Evolutionary conservation across 2,888 invertebrate genomes (phyloP).

Genomic region (Zhengitettix transpicula): DNA sequence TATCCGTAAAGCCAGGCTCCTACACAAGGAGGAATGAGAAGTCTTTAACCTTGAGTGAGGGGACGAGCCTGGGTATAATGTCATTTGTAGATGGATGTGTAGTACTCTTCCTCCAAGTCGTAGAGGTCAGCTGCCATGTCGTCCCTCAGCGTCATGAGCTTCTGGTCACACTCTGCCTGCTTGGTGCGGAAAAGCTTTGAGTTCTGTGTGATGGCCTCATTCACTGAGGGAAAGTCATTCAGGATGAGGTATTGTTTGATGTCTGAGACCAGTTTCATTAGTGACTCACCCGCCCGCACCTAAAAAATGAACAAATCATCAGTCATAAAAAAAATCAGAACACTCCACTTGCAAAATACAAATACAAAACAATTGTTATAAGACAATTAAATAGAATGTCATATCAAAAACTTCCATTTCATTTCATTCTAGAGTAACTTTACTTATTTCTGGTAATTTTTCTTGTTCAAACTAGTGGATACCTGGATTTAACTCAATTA

Average conservation of each 20-base stretch:
- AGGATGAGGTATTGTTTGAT: conserved; percentile 95
- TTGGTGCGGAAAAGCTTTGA: conserved; percentile 77
- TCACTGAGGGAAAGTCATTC: conserved; percentile 95
- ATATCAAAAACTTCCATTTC: too few relatives aligned
- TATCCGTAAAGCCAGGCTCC: too few relatives aligned
- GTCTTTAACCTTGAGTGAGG: too few relatives aligned
- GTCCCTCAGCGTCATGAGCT: conserved; percentile 77
- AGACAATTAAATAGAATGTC: too few relatives aligned
- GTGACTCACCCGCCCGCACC: conserved; percentile 88
- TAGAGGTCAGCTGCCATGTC: conserved; percentile 90
- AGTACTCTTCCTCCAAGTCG: conserved; percentile 86
- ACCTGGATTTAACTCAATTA: too few relatives aligned
- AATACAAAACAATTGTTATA: too few relatives aligned
- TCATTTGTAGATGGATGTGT: conserved; percentile 65
- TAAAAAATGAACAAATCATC: conserved; percentile 20
- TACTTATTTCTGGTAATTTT: too few relatives aligned
- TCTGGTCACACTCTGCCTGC: conserved; percentile 85
- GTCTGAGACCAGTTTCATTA: conserved; percentile 93
- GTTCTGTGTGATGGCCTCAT: conserved; percentile 90
- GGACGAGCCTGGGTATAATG: not conserved
- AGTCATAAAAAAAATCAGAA: not conserved
- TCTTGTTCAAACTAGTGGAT: too few relatives aligned
- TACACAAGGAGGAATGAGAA: too few relatives aligned
- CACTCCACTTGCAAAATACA: too few relatives aligned
- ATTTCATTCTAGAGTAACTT: too few relatives aligned